Evolutionary conservation across 2,797 vertebrate species (phyloP), one percentile per base, ranked within the genome.

Genomic region (Sebastes taczanowskii): DNA sequence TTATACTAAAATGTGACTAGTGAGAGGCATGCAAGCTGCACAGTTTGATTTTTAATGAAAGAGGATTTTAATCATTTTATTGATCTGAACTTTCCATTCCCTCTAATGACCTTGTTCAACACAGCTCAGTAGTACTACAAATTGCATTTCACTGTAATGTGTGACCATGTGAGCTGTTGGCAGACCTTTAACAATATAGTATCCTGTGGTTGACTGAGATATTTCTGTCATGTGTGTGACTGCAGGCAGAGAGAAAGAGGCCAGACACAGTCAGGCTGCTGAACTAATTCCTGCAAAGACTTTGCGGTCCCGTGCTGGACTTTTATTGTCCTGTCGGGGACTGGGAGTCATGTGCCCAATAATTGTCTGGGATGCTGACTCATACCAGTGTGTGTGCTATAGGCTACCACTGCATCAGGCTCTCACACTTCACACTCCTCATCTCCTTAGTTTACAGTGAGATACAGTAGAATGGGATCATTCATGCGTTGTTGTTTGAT

Each of bases 291-390:
- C 78, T 86, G 34, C 52, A 77, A 66, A 89, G 85, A 80, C 74
- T 80, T 59, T 73, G 64, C 11, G 61, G 62, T 82, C 65, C 67
- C n/a, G 0, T 59, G 68, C 72, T 67, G 74, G 80, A 75, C 74
- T 70, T 86, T 80, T 73, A 55, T 81, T 30, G 58, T 83, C 58
- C 70, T 86, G 70, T 66, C 11, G 25, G 71, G 63, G 78, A 78
- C 56, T 10, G 52, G 20, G 77, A 88, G 70, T 87, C 66, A 38
- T 87, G 75, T 80, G 82, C 72, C 64, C 76, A 23, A 80, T 86
- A 85, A 82, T 82, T 81, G 85, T 78, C 81, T 75, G 70, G 66
- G 79, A 80, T 81, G 90, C 90, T 92, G 90, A 92, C 87, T 92
- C 89, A 92, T 87, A 65, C 27, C 56, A 79, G 49, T 73, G 61